Conservation (phyloP, 2,113 vertebrate genomes). For the rat (Rattus norvegicus) region GRCr8 NC_086022.1:178833001-178833500, state of each 20-base stretch:
- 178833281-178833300: too few relatives aligned
- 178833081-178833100: neutral
- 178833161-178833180: conserved; percentile 17
- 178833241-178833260: neutral
- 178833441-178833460: neutral
- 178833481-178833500: neutral
- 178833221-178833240: too few relatives aligned
- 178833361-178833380: neutral
- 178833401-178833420: too few relatives aligned
- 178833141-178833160: conserved; percentile 26
- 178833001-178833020: neutral
- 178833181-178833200: neutral
- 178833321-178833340: neutral
- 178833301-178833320: neutral
- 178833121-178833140: neutral
- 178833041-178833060: neutral
- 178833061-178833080: neutral
- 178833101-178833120: neutral
- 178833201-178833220: too few relatives aligned
- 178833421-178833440: neutral
- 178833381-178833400: neutral
- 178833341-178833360: accelerated
- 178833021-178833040: neutral
- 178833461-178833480: neutral
- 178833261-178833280: neutral